A percentile compares a stretch with the other conserved stretches of the same genome.
These are phyloP conservation scores for Tiaroga cobitis DNA, from an alignment of 2,797 vertebrate species.

Conservation along the genomic window DNA sequence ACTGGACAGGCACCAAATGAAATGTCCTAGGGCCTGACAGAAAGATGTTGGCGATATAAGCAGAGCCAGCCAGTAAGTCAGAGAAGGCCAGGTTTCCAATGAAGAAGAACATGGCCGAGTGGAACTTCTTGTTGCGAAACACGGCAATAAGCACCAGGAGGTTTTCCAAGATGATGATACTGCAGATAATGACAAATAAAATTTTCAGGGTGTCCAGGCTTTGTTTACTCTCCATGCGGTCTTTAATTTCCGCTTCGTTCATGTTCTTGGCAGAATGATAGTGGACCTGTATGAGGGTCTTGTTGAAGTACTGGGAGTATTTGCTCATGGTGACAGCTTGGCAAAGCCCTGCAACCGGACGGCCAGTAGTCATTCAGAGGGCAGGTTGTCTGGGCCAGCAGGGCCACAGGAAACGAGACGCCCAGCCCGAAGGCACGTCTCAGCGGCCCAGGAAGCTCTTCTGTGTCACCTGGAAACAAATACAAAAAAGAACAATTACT, in stretches of 20 bases:
- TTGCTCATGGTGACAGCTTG: conserved; percentile 81
- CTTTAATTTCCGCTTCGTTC: conserved; percentile 43
- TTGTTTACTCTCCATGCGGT: neutral
- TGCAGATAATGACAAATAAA: conserved; percentile 85
- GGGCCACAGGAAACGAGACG: conserved; percentile 59
- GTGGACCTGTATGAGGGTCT: conserved; percentile 79
- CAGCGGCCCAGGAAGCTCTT: conserved; percentile 65
- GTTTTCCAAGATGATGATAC: conserved; percentile 92
- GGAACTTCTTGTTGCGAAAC: conserved; percentile 92
- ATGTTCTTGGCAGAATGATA: conserved; percentile 85
- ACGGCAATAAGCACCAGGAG: conserved; percentile 89
- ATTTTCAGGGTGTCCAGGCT: conserved; percentile 70
- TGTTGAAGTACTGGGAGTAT: conserved; percentile 88
- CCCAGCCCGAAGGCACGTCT: conserved; percentile 73
- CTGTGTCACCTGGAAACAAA: conserved; percentile 78
- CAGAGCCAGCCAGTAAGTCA: conserved; percentile 88
- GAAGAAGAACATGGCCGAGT: conserved; percentile 97
- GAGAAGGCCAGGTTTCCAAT: conserved; percentile 95
- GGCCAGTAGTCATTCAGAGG: conserved; percentile 73
- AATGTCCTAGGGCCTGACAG: conserved; percentile 87
- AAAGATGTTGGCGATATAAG: conserved; percentile 91
- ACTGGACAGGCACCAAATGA: conserved; percentile 84
- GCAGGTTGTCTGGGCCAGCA: conserved; percentile 57
- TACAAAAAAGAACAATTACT: conserved; percentile 40
- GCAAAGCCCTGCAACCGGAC: conserved; percentile 64